Evolutionary conservation across 2,113 vertebrate genomes (phyloP).

Genomic region (Grantiella picta): DNA sequence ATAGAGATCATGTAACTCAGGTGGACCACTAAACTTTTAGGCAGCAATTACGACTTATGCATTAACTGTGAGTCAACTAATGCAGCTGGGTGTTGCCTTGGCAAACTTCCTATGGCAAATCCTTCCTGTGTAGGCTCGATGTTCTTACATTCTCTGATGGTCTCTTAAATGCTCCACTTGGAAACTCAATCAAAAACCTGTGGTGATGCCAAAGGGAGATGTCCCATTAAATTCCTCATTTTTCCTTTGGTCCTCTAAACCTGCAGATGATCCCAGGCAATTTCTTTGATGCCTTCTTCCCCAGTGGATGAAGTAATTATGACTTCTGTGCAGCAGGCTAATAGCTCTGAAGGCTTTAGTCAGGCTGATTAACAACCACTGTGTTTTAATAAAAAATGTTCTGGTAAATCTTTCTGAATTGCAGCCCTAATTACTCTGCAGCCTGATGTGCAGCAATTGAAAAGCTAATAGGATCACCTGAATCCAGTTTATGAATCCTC

Average conservation of each 20-base stretch:
- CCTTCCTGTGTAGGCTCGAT: conserved; percentile 22
- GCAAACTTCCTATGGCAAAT: conserved; percentile 39
- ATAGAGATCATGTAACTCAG: conserved; percentile 32
- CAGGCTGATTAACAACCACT: conserved; percentile 29
- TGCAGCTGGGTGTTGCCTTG: conserved; percentile 28
- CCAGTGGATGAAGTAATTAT: conserved; percentile 34
- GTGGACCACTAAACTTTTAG: conserved; percentile 45
- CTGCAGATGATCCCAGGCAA: not conserved
- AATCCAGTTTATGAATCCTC: conserved; percentile 59
- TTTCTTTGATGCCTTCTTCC: conserved; percentile 37
- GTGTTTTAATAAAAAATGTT: conserved; percentile 61
- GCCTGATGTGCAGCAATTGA: conserved; percentile 51
- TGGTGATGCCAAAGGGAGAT: conserved; percentile 1
- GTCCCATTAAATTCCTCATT: not conserved
- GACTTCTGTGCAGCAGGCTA: conserved; percentile 12
- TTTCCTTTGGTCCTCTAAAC: conserved; percentile 20
- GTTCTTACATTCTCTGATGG: not conserved
- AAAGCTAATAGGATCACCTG: conserved; percentile 60
- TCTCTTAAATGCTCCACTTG: not conserved
- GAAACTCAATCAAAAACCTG: conserved; percentile 27
- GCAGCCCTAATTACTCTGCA: conserved; percentile 52
- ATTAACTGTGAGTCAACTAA: conserved; percentile 56
- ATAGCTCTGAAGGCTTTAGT: conserved; percentile 49
- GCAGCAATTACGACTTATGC: conserved; percentile 30
- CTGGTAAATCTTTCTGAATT: conserved; percentile 50